phyloP scores from a whole-genome alignment of 2,888 invertebrate genomes.

The Amphipoea lucens region DNA sequence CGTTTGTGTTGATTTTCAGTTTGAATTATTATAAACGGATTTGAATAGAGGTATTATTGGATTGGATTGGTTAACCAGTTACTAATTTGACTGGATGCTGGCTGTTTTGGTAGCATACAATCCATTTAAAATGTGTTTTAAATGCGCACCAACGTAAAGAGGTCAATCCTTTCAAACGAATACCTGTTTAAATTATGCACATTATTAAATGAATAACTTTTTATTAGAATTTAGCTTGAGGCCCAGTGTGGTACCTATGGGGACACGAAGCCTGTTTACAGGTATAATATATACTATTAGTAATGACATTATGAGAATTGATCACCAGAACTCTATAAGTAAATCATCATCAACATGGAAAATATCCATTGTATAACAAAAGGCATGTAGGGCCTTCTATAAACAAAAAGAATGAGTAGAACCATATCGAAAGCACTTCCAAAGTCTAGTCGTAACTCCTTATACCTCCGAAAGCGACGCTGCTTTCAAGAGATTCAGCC shows the following conservation, averaged over 20 bases:
- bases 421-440: conserved; percentile 24
- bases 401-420: conserved; percentile 11
- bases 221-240: not conserved
- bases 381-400: not conserved
- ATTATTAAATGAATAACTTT: not conserved
- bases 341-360: not conserved
- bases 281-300: not conserved
- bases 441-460: conserved; percentile 32
- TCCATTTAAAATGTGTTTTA: not conserved
- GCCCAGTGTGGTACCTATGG: not conserved
- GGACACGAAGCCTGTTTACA: not conserved
- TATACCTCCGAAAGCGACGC: conserved; percentile 18
- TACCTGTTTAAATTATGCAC: not conserved
- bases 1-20: conserved; percentile 28
- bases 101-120: not conserved
- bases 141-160: not conserved
- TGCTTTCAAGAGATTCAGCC: conserved; percentile 34
- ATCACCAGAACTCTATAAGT: not conserved
- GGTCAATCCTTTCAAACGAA: too few relatives aligned
- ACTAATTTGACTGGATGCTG: not conserved
- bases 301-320: not conserved
- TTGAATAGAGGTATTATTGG: conserved; percentile 1
- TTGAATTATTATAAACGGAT: conserved; percentile 25
- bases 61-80: not conserved
- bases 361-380: not conserved